Base-by-base conservation (phyloP, 2,888 invertebrate genomes). In the Oeneis ivallda region DNA sequence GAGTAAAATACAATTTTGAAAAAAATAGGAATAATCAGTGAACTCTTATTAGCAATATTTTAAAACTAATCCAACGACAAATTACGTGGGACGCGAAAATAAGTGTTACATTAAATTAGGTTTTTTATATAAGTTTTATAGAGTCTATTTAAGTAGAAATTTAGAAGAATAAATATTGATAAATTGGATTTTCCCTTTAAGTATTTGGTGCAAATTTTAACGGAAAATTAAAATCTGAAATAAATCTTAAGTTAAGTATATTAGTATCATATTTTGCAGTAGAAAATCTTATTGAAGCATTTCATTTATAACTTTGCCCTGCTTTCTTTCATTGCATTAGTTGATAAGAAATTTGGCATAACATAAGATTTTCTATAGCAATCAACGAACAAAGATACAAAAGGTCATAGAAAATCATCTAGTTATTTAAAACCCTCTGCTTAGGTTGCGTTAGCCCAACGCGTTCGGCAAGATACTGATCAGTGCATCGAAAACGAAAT, bases 1-100 rank as follows among this genome's bases (percentile, higher is more conserved):
- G 41, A 56, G 39, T 39, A 41, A 47, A 45, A 59, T 39, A 6
- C 34, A 59, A 52, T 37, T 26, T n/a, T n/a, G n/a, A 50, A 60
- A 41, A 56, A 59, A 34, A 58, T 26, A n/a, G 9, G 10, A 9
- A 13, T 43, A 37, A 9, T 37, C 7, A 7, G 37, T 37, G 8
- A 37, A 37, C 5, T 37, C 37, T 26, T 26, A 26, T 26, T 26
- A 26, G 3, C 26, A 26, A 5, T 5, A 26, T 26, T 26, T 26
- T 26, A 26, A 26, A 26, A 26, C 26, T 26, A 47, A 47, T n/a
- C 13, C 17, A 47, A 47, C 15, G 17, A 17, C 17, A 47, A 47
- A 47, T 47, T 17, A 47, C 47, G 47, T 47, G 47, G 47, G 47
- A 47, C 47, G 17, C 3, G 47, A 47, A 47, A 15, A 47, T 9